phyloP scores from a whole-genome alignment of 2,888 invertebrate genomes.

The Tubulanus polymorphus region DNA sequence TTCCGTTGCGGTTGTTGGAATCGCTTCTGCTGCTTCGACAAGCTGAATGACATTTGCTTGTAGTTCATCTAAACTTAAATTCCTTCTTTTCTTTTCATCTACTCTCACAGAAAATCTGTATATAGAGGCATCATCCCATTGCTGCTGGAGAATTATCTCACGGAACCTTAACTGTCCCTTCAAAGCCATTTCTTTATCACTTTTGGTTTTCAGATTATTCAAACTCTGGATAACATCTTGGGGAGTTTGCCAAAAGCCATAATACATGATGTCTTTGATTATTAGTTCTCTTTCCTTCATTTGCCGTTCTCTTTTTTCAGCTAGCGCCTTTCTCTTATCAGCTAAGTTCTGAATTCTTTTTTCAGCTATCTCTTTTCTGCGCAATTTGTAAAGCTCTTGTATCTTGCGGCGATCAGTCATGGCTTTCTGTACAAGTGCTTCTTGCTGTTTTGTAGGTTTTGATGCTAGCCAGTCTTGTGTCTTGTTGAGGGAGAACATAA shows the following conservation, averaged over 20 bases:
- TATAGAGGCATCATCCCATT: not conserved
- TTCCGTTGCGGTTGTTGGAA: not conserved
- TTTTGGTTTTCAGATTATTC: not conserved
- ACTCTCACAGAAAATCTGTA: not conserved
- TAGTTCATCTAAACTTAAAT: not conserved
- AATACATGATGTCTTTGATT: constrained; percentile 8
- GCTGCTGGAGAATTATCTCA: not conserved
- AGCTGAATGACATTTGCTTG: not conserved
- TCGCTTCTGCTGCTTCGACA: not conserved
- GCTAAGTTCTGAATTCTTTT: too few relatives aligned
- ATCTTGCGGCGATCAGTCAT: not conserved
- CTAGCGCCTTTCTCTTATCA: constrained; percentile 6
- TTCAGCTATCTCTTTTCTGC: not conserved
- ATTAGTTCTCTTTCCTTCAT: constrained; percentile 10
- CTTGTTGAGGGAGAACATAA: constrained; percentile 2
- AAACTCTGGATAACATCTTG: constrained; percentile 3
- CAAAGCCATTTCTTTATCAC: not conserved
- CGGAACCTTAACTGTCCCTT: constrained; percentile 1
- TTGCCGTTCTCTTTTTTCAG: constrained; percentile 5
- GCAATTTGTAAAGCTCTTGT: constrained; percentile 5
- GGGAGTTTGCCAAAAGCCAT: constrained; percentile 15
- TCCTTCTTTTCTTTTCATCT: not conserved
- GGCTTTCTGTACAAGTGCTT: constrained; percentile 1
- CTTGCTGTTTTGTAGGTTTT: not conserved
- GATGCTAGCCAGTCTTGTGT: constrained; percentile 1